A percentile compares a stretch with the other conserved stretches of the same genome.
Evolutionary conservation across 2,888 invertebrate species (phyloP).

Genomic region (Halocaridina rubra): DNA sequence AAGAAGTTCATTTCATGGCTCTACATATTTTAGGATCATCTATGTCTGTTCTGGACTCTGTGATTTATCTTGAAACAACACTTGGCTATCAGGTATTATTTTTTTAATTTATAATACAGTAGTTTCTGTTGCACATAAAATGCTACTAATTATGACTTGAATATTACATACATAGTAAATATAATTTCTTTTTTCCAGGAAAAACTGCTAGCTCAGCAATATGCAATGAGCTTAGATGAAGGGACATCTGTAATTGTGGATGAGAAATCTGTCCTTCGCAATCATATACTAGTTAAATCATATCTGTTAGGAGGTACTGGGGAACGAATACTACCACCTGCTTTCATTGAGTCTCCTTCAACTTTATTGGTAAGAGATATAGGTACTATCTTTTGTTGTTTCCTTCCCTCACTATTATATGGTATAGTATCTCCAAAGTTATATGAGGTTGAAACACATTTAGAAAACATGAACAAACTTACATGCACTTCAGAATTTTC

Average conservation of each 20-base stretch:
- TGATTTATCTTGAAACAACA: constrained; percentile 21
- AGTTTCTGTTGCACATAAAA: neutral
- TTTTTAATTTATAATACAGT: neutral
- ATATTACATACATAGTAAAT: neutral
- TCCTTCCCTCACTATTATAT: neutral
- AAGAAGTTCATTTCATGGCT: constrained; percentile 27
- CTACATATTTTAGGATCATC: constrained; percentile 23
- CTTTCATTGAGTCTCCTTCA: neutral
- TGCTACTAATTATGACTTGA: neutral
- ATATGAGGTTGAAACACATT: neutral
- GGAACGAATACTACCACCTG: constrained; percentile 35
- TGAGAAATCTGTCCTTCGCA: constrained; percentile 40
- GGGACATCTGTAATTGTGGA: constrained; percentile 26
- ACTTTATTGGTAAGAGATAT: constrained; percentile 10
- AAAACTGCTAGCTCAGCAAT: constrained; percentile 33
- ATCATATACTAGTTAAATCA: constrained; percentile 48
- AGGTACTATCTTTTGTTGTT: neutral
- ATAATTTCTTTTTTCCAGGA: constrained; percentile 10
- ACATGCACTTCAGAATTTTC: neutral
- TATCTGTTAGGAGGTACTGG: constrained; percentile 40
- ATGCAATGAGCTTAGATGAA: neutral
- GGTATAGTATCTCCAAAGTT: neutral
- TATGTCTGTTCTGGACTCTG: constrained; percentile 21
- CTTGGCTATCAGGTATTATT: constrained; percentile 30
- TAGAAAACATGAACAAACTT: neutral